phyloP scores from a whole-genome alignment of 2,797 vertebrate genomes.

The Phaenicophaeus curvirostris region DNA sequence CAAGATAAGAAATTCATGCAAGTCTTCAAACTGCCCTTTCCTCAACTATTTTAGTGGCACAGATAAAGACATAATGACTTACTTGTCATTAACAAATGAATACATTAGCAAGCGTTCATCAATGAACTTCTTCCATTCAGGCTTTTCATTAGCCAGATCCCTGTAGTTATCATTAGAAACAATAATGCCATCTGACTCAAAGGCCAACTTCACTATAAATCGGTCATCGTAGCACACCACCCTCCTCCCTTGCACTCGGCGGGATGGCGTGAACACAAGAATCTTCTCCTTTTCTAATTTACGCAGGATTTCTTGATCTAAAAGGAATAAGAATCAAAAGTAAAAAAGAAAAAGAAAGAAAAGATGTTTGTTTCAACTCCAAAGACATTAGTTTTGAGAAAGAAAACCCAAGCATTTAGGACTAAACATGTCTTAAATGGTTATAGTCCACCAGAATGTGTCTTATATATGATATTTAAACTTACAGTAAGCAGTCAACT shows the following conservation, averaged over 20 bases:
- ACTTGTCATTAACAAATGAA: constrained; percentile 99
- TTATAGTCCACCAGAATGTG: neutral
- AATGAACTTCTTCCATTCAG: constrained; percentile 98
- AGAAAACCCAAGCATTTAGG: neutral
- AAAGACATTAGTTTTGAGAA: neutral
- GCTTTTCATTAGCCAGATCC: constrained; percentile 95
- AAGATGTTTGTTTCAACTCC: neutral
- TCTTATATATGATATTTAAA: neutral
- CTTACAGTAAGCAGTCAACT: neutral
- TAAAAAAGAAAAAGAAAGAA: neutral
- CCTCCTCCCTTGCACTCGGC: constrained; percentile 92
- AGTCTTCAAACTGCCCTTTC: neutral
- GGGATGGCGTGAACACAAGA: constrained; percentile 95
- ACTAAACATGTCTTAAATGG: neutral
- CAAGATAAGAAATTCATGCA: neutral
- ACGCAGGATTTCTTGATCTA: constrained; percentile 94
- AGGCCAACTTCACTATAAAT: constrained; percentile 96
- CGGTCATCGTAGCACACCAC: constrained; percentile 98
- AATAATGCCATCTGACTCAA: constrained; percentile 95
- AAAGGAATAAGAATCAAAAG: neutral
- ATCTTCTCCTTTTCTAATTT: constrained; percentile 95
- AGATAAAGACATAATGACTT: constrained; percentile 60
- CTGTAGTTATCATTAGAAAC: constrained; percentile 99
- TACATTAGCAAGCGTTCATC: constrained; percentile 98
- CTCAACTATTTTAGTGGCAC: neutral